phyloP scores from a whole-genome alignment of 2,797 vertebrate species.

The Phoxinus dragarum region DNA sequence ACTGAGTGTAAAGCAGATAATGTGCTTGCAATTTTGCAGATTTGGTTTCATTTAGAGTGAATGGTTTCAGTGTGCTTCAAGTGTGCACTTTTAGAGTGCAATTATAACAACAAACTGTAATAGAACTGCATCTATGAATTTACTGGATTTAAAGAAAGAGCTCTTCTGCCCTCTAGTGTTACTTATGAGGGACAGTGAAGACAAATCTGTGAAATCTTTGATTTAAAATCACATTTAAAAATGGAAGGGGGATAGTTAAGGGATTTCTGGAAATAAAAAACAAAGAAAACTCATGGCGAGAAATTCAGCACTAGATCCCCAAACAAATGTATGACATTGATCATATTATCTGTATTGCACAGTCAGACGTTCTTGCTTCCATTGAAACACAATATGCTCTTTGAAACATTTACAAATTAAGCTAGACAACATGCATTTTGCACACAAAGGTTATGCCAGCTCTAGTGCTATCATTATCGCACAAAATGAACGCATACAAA shows the following conservation, averaged over 20 bases:
- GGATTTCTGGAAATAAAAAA: no score
- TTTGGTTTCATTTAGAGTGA: not conserved
- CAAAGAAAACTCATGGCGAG: not conserved
- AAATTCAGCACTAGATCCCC: not conserved
- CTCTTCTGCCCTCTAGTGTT: conserved; percentile 28
- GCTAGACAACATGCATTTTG: no score
- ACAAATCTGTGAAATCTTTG: not conserved
- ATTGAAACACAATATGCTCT: not conserved
- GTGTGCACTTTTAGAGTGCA: not conserved
- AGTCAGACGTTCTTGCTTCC: not conserved
- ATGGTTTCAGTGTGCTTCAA: not conserved
- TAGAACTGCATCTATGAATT: not conserved
- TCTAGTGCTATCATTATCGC: not conserved
- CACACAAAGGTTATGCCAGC: not conserved
- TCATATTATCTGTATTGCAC: not conserved
- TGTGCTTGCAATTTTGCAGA: not conserved
- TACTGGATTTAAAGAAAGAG: conserved; percentile 1
- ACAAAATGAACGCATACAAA: not conserved
- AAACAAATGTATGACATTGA: not conserved
- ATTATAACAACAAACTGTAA: not conserved
- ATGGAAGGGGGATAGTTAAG: no score
- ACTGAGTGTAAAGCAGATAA: no score
- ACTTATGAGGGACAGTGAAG: not conserved
- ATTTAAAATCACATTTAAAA: not conserved
- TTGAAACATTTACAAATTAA: not conserved